phyloP scores from a whole-genome alignment of 2,797 vertebrate species.

The Pangasius larnaudii region DNA sequence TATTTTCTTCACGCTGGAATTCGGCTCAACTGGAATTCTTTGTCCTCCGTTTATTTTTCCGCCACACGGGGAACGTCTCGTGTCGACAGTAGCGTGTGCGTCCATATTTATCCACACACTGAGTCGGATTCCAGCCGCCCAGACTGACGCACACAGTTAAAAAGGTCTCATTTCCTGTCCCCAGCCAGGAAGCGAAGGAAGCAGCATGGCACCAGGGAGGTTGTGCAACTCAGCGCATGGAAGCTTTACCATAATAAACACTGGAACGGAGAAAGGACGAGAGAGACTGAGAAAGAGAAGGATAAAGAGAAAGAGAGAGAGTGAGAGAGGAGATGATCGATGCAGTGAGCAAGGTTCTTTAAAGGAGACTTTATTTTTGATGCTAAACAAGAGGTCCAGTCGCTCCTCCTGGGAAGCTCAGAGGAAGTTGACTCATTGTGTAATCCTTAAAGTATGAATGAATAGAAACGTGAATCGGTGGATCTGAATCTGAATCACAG shows the following conservation, averaged over 20 bases:
- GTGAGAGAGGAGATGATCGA: background rate
- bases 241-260: constrained; percentile 87
- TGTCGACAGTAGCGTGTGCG: constrained; percentile 50
- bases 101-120: constrained; percentile 79
- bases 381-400: background rate
- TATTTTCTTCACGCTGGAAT: background rate
- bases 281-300: constrained; percentile 39
- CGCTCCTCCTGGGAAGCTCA: constrained; percentile 8
- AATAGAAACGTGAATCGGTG: constrained; percentile 11
- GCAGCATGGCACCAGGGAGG: constrained; percentile 83
- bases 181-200: constrained; percentile 84
- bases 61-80: background rate
- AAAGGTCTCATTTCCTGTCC: constrained; percentile 85
- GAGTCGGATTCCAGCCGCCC: constrained; percentile 73
- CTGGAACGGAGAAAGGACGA: constrained; percentile 73
- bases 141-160: constrained; percentile 85
- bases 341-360: background rate
- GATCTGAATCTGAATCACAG: background rate
- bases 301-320: constrained; percentile 17
- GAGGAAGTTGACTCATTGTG: constrained; percentile 28
- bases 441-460: constrained; percentile 39
- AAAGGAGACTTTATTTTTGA: background rate
- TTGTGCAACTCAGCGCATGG: constrained; percentile 75
- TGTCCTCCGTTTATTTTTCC: background rate
- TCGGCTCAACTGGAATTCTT: background rate